Evolutionary conservation across 2,113 vertebrate genomes (phyloP), one percentile per base, ranked within the genome.

Genomic region (Camelus bactrianus): DNA sequence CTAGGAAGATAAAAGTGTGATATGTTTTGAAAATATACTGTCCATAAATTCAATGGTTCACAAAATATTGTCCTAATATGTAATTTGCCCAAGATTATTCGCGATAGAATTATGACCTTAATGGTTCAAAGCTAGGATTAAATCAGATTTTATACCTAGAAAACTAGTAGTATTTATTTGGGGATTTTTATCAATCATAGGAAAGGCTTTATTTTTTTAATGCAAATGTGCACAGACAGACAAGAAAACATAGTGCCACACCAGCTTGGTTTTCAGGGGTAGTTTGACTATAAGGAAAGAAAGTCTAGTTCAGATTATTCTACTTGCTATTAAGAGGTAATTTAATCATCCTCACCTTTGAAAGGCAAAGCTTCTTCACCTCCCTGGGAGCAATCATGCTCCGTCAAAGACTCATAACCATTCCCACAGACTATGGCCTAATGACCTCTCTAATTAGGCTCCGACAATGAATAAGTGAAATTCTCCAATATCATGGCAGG

Each of bases 31-130:
- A 94, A 98, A 94, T 69, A n/a, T 64, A 72, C 0, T 28, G 32
- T 85, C 56, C 58, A 92, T 88, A 89, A 96, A 89, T 92, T 62
- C 14, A 35, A 69, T 79, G 30, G 64, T 90, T 94, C 54, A 93
- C 38, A 93, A 97, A 89, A 65, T 73, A 70, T 79, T 82, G 75
- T 77, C 92, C 28, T 95, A 88, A 91, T 75, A 93, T 82, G n/a
- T 60, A 89, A 83, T 82, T 97, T 92, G 38, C 20, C 52, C 17
- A 60, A 67, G 50, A 52, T 69, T 93, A 81, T 50, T 96, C 26
- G 42, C 42, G 77, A 69, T n/a, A 92, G 88, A 91, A 83, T 12
- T 88, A 86, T 6, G 65, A 97, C 62, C 8, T 84, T 76, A 73
- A 62, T 92, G 32, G 54, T 35, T 75, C 38, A 81, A 93, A 93